Evolutionary conservation across 2,113 vertebrate species (phyloP).

Genomic region (Ceratotherium simum): DNA sequence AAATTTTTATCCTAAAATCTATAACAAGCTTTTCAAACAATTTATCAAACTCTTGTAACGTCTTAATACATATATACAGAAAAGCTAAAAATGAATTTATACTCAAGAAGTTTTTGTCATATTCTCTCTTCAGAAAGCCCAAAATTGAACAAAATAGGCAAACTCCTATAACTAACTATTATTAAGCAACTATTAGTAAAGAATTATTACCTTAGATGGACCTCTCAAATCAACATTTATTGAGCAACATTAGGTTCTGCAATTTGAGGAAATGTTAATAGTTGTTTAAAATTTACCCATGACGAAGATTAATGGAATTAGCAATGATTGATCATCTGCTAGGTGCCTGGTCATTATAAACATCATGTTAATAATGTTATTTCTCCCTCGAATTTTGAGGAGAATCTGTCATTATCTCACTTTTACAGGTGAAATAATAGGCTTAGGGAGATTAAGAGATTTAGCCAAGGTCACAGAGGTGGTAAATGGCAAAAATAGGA

Average conservation of each 20-base stretch:
- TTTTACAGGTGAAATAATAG: background rate
- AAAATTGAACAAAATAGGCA: background rate
- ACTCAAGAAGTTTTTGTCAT: background rate
- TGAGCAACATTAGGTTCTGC: background rate
- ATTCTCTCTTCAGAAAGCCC: background rate
- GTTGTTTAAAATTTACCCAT: background rate
- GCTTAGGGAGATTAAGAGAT: background rate
- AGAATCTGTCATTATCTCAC: background rate
- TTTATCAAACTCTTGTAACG: background rate
- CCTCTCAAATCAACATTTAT: background rate
- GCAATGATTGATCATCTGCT: background rate
- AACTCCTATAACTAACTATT: background rate
- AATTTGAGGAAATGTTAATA: background rate
- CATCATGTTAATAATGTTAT: background rate
- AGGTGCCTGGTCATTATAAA: background rate
- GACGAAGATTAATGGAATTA: background rate
- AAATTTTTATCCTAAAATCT: background rate
- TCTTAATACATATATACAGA: background rate
- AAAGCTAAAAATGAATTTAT: constrained; percentile 22
- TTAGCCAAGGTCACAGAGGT: background rate
- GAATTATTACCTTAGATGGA: background rate
- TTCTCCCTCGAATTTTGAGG: background rate
- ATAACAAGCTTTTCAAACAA: background rate
- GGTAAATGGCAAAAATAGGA: background rate
- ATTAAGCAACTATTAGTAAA: background rate